Base-by-base conservation (phyloP, 2,888 invertebrate genomes). In the Reticulitermes lucifugus region DNA sequence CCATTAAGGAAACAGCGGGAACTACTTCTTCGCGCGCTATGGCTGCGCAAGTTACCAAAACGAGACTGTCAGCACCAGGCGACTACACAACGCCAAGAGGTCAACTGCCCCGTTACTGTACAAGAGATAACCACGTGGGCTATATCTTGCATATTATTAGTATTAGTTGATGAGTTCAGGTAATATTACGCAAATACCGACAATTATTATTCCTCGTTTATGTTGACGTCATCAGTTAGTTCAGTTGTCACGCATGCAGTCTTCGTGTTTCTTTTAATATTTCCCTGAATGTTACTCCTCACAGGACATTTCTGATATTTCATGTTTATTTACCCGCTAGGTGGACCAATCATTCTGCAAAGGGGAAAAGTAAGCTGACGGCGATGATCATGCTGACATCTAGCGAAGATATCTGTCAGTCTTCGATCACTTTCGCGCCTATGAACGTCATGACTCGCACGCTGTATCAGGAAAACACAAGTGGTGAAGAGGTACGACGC, bases 371-470 rank as follows among this genome's bases (percentile, higher is more conserved):
- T 1, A 18, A 55, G 9, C 1, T 18, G 55, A 55, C 12, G 55
- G 55, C 12, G 46, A 46, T 9, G 12, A 46, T 9, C 9, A 46
- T 46, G 9, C 65, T 65, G 65, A 65, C 65, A 65, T 65, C 9
- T n/a, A n/a, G 51, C 10, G 29, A 71, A 55, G 59, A 22, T 41
- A 29, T 83, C 85, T 85, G 87, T 87, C 87, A 87, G 83, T 87
- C 87, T 86, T 84, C 85, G 85, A 87, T 87, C 87, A 87, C 87
- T 87, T 87, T 87, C 87, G 83, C 87, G 87, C 86, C 85, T 85
- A 81, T 73, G 86, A 84, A 86, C 87, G 87, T 86, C 87, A 87
- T 82, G 51, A n/a, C 84, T 86, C 86, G 87, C 87, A 87, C 87
- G 85, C 83, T 46, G 25, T 12, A 86, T 81, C 79, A 85, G 86